Evolutionary conservation across 2,888 invertebrate species (phyloP).

Genomic region (Horisme vitalbata): DNA sequence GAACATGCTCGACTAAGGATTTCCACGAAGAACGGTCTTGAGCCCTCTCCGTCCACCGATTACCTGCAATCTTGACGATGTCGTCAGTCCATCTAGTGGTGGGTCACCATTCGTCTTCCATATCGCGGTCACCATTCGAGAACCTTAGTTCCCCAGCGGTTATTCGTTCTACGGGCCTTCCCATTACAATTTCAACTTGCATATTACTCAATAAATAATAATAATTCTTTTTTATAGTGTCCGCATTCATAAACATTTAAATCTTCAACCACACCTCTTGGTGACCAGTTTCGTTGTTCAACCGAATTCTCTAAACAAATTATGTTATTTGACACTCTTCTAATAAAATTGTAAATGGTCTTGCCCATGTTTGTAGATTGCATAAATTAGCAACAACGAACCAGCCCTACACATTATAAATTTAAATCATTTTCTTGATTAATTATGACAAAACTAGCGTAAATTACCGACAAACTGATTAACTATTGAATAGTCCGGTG

Average conservation of each 20-base stretch:
- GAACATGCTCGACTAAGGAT: too few relatives aligned
- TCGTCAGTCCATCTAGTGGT: too few relatives aligned
- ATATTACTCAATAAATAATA: conserved; percentile 5
- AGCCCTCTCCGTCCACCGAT: too few relatives aligned
- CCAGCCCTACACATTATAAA: conserved; percentile 8
- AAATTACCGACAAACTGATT: neutral
- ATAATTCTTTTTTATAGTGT: conserved; percentile 11
- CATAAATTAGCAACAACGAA: conserved; percentile 16
- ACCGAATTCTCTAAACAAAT: conserved; percentile 3
- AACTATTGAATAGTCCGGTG: neutral
- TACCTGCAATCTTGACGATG: too few relatives aligned
- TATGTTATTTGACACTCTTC: neutral
- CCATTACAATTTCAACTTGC: too few relatives aligned
- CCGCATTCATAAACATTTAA: conserved; percentile 13
- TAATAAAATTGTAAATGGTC: conserved; percentile 13
- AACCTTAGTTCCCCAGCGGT: too few relatives aligned
- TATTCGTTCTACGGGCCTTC: too few relatives aligned
- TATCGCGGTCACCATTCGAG: too few relatives aligned
- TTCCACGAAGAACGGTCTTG: too few relatives aligned
- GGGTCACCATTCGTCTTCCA: too few relatives aligned
- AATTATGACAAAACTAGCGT: conserved; percentile 12
- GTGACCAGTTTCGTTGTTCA: conserved; percentile 5
- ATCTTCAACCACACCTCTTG: conserved; percentile 12
- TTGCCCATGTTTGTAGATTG: conserved; percentile 11
- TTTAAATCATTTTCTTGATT: conserved; percentile 16